Percentiles rank a stretch among this genome's conserved stretches.
Evolutionary conservation across 1,140 invertebrate genomes (phyloP).

Genomic region (Drosophila biarmipes): DNA sequence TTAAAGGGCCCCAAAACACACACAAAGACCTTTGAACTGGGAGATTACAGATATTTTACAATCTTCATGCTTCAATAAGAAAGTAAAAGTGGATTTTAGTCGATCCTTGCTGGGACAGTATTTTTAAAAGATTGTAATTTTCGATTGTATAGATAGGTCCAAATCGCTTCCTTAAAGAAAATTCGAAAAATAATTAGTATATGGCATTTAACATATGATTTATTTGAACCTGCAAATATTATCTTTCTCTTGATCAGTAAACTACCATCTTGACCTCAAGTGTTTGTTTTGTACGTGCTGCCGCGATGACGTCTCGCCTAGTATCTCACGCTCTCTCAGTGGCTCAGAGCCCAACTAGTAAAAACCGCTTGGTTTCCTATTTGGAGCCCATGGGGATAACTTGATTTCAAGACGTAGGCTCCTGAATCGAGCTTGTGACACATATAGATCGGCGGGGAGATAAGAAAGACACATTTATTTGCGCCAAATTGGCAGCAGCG

Average conservation of each 20-base stretch:
- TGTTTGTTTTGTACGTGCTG: constrained; percentile 15
- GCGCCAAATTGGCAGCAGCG: constrained; percentile 54
- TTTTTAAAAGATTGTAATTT: too few relatives aligned
- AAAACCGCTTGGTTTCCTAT: constrained; percentile 26
- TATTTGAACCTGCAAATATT: too few relatives aligned
- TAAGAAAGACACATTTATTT: constrained; percentile 45
- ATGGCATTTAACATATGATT: not conserved
- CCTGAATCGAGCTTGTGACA: constrained; percentile 15
- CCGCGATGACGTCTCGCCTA: constrained; percentile 35
- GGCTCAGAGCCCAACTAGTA: constrained; percentile 40
- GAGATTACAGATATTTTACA: too few relatives aligned
- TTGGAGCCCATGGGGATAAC: constrained; percentile 32
- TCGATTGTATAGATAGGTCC: too few relatives aligned
- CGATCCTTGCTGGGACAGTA: too few relatives aligned
- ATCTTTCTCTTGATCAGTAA: not conserved
- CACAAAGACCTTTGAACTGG: not conserved
- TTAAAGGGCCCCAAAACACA: too few relatives aligned
- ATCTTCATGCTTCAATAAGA: too few relatives aligned
- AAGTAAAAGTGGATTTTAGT: too few relatives aligned
- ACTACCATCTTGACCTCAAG: constrained; percentile 16
- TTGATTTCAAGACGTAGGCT: constrained; percentile 21
- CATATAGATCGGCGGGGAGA: constrained; percentile 23
- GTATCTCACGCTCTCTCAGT: constrained; percentile 16
- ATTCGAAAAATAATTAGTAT: too few relatives aligned
- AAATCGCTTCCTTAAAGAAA: too few relatives aligned